A percentile compares a stretch with the other conserved stretches of the same genome.
These are phyloP conservation scores for Bombus haemorrhoidalis DNA, from an alignment of 1,140 invertebrate genomes.

Conservation along the genomic window DNA sequence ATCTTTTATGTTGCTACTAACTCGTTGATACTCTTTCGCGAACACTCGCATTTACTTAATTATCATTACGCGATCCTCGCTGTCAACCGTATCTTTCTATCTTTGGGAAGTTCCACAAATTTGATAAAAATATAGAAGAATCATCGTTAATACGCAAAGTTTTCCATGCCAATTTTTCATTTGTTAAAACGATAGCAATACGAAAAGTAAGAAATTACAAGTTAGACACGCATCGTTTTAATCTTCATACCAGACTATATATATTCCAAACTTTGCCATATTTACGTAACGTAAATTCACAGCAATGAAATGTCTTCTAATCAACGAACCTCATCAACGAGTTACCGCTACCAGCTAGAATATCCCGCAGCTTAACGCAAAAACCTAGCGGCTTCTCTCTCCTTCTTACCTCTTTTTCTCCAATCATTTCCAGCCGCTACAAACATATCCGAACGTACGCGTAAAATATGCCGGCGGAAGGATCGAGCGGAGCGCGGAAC, in stretches of 20 bases:
- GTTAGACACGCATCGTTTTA: not conserved
- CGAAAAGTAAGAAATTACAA: too few relatives aligned
- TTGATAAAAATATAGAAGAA: too few relatives aligned
- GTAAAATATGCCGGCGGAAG: slow-evolving; percentile 58
- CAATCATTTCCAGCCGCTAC: slow-evolving; percentile 11
- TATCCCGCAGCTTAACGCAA: not conserved
- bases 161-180: too few relatives aligned
- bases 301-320: not conserved
- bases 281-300: not conserved
- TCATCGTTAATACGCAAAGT: too few relatives aligned
- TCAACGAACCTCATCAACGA: not conserved
- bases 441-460: slow-evolving; percentile 13
- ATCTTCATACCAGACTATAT: too few relatives aligned
- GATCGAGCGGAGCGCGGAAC: slow-evolving; percentile 46
- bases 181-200: too few relatives aligned
- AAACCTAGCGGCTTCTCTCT: not conserved
- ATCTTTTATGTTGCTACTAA: not conserved
- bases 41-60: too few relatives aligned
- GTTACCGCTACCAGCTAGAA: not conserved
- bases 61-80: too few relatives aligned
- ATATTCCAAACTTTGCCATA: too few relatives aligned
- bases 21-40: too few relatives aligned
- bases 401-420: not conserved
- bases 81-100: too few relatives aligned
- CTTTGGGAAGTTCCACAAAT: too few relatives aligned